Base-by-base conservation (phyloP, 2,113 vertebrate genomes). In the Epinephelus lanceolatus region DNA sequence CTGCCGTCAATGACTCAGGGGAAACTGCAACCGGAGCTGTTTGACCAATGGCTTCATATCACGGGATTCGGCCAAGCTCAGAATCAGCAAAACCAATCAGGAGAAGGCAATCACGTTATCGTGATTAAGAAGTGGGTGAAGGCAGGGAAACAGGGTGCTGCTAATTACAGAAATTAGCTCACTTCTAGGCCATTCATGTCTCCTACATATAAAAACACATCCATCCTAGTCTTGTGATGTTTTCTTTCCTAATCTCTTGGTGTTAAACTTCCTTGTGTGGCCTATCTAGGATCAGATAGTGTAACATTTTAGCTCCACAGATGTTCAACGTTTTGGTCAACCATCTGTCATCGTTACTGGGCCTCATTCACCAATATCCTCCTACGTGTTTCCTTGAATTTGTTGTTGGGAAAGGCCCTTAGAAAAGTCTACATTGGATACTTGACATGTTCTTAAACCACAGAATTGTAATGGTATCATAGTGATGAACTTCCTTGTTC, bases 1-100 rank as follows among this genome's bases (percentile, higher is more conserved):
- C 83, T 81, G 74, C 78, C 67, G 68, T 70, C 61, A 62, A 4
- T 78, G 84, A 91, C 83, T 91, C 81, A 85, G 67, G 68, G 76
- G 68, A 86, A 90, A 84, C 57, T 76, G 37, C 15, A 57, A 66
- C 71, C 13, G 21, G 80, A 42, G 17, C 76, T 30, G 51, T 52
- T 71, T 1, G 42, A 70, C 72, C 80, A 47, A n/a, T 85, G 88
- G 86, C 83, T 59, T 89, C 84, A 91, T 59, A 27, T 9, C 4
- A 61, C n/a, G 71, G 67, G 67, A 6, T 52, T 53, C 7, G 0
- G 69, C 81, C 84, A 62, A 83, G 63, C 19, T 76, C 56, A 6
- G 52, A 62, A 76, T 76, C 76, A 66, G 65, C 30, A 45, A 33
- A 76, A 55, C 33, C 59, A 57, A 87, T 82, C 57, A 60, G 68